phyloP scores from a whole-genome alignment of 2,888 invertebrate genomes.

The Andrena camellia region DNA sequence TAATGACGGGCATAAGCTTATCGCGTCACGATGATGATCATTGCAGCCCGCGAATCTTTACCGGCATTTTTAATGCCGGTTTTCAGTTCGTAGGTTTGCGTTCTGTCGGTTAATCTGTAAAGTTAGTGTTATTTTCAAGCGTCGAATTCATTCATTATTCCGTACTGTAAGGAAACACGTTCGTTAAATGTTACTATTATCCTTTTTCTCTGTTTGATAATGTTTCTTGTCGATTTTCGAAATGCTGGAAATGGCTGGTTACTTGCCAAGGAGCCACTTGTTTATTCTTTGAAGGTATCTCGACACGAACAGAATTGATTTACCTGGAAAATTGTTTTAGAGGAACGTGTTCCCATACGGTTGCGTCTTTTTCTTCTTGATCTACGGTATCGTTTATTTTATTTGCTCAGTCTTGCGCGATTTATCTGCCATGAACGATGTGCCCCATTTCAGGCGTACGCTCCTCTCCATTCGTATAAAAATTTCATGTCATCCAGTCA shows the following conservation, averaged over 20 bases:
- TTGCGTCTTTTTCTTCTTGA: constrained; percentile 11
- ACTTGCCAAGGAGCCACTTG: neutral
- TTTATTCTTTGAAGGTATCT: neutral
- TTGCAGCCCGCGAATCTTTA: neutral
- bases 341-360: constrained; percentile 23
- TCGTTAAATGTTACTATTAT: constrained; percentile 8
- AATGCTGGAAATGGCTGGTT: neutral
- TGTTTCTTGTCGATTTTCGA: neutral
- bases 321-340: neutral
- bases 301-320: neutral
- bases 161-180: constrained; percentile 30
- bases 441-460: constrained; percentile 29
- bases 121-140: constrained; percentile 37
- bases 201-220: neutral
- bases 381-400: constrained; percentile 29
- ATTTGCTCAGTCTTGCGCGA: constrained; percentile 53
- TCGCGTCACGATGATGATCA: constrained; percentile 7
- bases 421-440: constrained; percentile 39
- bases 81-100: neutral
- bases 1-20: constrained; percentile 36
- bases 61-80: neutral
- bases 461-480: constrained; percentile 30
- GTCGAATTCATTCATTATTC: constrained; percentile 12
- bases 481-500: constrained; percentile 41
- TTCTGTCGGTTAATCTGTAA: neutral